Base-by-base conservation (phyloP, 2,113 vertebrate genomes). In the Sebastes fasciatus region DNA sequence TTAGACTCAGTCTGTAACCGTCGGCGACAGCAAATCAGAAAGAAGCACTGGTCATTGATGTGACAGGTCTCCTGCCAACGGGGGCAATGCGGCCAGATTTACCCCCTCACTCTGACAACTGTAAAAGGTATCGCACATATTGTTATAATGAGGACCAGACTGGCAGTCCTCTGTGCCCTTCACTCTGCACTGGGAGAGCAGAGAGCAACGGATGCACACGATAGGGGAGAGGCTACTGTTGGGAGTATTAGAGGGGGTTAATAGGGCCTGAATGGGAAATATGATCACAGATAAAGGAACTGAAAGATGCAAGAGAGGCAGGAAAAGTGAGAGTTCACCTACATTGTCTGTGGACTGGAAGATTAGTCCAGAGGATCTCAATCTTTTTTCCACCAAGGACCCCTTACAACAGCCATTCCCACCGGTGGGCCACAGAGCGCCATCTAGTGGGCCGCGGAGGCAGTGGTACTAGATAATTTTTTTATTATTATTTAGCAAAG, bases 121-220 rank as follows among this genome's bases (percentile, higher is more conserved):
- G 84, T 73, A 94, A 96, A 94, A 95, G 94, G 94, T 94, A 95
- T 94, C 87, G 83, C 87, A 95, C 95, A 96, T 81, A 88, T 96
- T 96, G 94, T 72, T 92, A 74, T 95, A 93, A 95, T 95, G 95
- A 95, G 90, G 87, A 77, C 17, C 89, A 94, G 89, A 83, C 87
- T 89, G 51, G 55, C 80, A 83, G 85, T 92, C 84, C 82, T 79
- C 8, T 76, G 46, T 90, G 71, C 78, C 89, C 83, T 95, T 95
- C 89, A 91, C 88, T 78, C 67, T 74, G 76, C 46, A 58, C 83
- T 75, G 55, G 49, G 60, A 85, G 74, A 81, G 61, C 26, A 83
- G 66, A 48, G 58, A 23, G 43, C 51, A 52, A 58, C 23, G 8
- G 78, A 68, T 75, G 61, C 48, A 69, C 71, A 67, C 2, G 6